phyloP scores from a whole-genome alignment of 2,113 vertebrate species.

The Eublepharis macularius region DNA sequence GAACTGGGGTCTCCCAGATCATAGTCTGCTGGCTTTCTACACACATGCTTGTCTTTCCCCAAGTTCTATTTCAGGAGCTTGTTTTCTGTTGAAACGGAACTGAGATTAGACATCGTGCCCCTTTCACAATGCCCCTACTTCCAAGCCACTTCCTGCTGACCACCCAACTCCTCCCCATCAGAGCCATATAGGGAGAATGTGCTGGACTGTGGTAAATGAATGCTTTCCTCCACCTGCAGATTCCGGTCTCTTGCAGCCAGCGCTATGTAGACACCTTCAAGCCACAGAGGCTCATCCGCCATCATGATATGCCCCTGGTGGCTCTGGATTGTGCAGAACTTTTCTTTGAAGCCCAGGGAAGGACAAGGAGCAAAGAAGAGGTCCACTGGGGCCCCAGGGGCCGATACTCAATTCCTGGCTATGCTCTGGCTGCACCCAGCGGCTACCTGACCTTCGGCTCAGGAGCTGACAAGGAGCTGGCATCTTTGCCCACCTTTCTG shows the following conservation, averaged over 20 bases:
- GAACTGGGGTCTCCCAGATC: no score
- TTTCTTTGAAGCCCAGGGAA: constrained; percentile 47
- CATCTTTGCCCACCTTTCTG: constrained; percentile 31
- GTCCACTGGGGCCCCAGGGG: background rate
- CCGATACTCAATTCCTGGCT: constrained; percentile 29
- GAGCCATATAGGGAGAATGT: no score
- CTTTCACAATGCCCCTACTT: background rate
- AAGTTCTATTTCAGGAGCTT: background rate
- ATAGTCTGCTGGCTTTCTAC: no score
- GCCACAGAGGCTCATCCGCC: constrained; percentile 18
- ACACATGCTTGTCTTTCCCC: background rate
- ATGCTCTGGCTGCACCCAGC: constrained; percentile 36
- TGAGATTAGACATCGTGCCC: background rate
- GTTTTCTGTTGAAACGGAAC: background rate
- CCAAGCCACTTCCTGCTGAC: background rate
- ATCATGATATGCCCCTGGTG: constrained; percentile 3
- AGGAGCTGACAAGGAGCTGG: background rate
- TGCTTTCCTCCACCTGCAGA: background rate
- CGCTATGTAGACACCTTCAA: constrained; percentile 40
- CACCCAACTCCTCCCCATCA: no score
- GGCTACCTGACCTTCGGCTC: constrained; percentile 48
- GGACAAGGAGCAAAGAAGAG: constrained; percentile 6
- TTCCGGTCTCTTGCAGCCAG: constrained; percentile 43
- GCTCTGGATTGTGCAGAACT: constrained; percentile 51
- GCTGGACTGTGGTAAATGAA: background rate